Base-by-base conservation (phyloP, 2,888 invertebrate species). In the Melinaea menophilus region DNA sequence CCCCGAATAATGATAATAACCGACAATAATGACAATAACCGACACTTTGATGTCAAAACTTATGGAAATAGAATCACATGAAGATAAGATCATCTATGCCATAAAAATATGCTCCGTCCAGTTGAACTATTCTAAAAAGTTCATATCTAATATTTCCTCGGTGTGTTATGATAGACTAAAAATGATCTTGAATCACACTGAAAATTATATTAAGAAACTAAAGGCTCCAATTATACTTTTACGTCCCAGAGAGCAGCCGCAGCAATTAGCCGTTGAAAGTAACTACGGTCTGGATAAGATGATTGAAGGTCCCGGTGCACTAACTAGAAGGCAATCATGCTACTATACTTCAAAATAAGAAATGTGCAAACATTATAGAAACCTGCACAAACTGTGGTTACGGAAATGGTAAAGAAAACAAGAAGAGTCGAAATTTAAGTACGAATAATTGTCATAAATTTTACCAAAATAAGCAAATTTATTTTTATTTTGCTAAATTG, bases 291-390 rank as follows among this genome's bases (percentile, higher is more conserved):
- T 95, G 0, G 91, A 92, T 0, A 90, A 92, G 78, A 79, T 91
- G 34, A 93, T 93, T 0, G 90, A 91, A 35, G 88, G 90, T 0
- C 87, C 88, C 2, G 0, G 85, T 95, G 0, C 92, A 93, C 72
- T 92, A 90, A 56, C 85, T 95, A 12, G 94, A 95, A 74, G 96
- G 95, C 9, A 94, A 94, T 75, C 96, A 96, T 73, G 79, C 92
- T 0, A 93, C 93, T 51, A 94, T 96, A 73, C 76, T 95, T 70
- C 93, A 95, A 12, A 94, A 93, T 73, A 88, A 92, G 58, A 92
- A 92, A 70, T 84, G 93, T 58, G 92, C 93, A 0, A 91, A 94
- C 71, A 90, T 94, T 45, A 93, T 95, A 56, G 94, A 89, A 89
- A 60, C 63, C 70, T 1, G 68, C 78, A 3, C 79, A 80, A 1